Conservation (phyloP, 2,113 vertebrate species). For the Rhynchomys soricoides region DNA sequence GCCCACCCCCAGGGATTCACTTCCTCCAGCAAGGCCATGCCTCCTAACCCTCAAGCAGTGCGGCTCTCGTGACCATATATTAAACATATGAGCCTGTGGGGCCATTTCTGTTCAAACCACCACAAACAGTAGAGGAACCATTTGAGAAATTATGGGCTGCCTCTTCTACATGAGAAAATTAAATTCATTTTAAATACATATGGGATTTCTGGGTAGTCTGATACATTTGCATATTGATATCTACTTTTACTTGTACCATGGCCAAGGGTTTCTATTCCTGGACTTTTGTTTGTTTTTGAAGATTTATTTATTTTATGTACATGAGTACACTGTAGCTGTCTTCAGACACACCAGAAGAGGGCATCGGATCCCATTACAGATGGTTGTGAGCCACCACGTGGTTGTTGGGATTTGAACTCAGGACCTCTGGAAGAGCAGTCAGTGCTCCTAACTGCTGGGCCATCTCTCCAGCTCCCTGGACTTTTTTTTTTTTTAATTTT, state of each 20-base stretch:
- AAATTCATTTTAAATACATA: neutral
- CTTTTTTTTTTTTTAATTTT: neutral
- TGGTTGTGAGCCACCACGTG: no score
- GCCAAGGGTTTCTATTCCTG: slow-evolving; percentile 3
- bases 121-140: neutral
- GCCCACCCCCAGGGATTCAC: neutral
- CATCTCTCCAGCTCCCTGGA: neutral
- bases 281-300: neutral
- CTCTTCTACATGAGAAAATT: neutral
- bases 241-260: neutral
- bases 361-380: no score
- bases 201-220: neutral
- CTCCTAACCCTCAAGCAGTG: neutral
- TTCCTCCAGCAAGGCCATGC: neutral
- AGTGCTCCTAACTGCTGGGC: no score
- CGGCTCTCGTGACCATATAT: neutral
- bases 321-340: no score
- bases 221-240: neutral
- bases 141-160: slow-evolving; percentile 12
- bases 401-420: no score
- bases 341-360: no score
- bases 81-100: neutral
- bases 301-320: no score
- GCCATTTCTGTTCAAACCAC: neutral
- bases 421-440: no score